These are phyloP conservation scores for Pluvialis apricaria DNA, from an alignment of 2,113 vertebrate species.

Conservation along the genomic window DNA sequence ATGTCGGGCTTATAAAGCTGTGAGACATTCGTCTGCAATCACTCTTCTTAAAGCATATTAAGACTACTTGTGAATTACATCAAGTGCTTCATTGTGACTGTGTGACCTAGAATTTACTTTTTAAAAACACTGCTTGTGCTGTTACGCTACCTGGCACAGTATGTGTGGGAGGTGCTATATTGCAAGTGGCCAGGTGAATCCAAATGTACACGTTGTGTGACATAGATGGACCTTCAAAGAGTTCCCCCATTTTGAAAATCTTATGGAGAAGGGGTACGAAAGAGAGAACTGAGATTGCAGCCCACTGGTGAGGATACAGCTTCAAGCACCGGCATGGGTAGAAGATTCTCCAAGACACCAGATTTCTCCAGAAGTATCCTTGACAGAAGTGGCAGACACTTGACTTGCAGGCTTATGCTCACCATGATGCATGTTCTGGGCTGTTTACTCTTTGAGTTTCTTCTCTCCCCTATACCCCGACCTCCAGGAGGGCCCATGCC, in stretches of 20 bases:
- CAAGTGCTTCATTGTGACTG: background rate
- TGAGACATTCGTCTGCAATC: background rate
- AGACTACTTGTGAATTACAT: background rate
- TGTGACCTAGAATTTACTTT: background rate
- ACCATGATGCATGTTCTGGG: background rate
- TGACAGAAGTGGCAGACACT: background rate
- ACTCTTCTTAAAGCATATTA: background rate
- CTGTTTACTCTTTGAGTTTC: background rate
- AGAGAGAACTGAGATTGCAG: background rate
- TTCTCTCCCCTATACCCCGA: background rate
- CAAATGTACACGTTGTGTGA: background rate
- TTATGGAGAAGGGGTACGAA: background rate
- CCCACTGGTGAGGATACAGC: background rate
- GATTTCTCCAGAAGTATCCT: background rate
- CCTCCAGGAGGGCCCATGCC: background rate
- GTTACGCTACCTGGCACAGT: background rate
- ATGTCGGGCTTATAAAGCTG: background rate
- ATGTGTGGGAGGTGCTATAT: background rate
- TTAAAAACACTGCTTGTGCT: background rate
- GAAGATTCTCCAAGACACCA: background rate
- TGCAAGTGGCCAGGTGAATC: background rate
- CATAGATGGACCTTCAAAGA: background rate
- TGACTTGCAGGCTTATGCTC: background rate
- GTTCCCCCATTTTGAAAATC: background rate
- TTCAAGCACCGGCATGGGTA: background rate